A percentile compares a stretch with the other conserved stretches of the same genome.
phyloP scores from a whole-genome alignment of 2,113 vertebrate species.

The Holacanthus passer region DNA sequence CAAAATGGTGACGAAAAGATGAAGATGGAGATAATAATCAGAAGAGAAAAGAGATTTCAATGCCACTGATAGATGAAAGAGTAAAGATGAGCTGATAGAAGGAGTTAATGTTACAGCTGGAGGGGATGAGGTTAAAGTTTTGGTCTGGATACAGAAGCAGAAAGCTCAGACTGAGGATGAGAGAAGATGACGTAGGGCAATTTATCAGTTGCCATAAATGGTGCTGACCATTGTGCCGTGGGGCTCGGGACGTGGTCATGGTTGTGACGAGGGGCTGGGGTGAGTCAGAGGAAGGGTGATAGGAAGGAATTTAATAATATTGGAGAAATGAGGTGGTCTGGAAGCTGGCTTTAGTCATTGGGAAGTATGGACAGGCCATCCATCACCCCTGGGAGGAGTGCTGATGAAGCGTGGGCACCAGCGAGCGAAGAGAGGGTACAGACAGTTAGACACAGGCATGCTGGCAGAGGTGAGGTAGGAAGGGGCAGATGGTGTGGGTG shows the following conservation, averaged over 20 bases:
- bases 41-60: background rate
- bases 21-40: background rate
- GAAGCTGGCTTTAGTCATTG: constrained; percentile 71
- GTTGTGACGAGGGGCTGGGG: constrained; percentile 43
- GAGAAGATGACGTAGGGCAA: constrained; percentile 54
- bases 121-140: constrained; percentile 50
- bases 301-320: constrained; percentile 78
- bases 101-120: constrained; percentile 23
- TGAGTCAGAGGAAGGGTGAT: constrained; percentile 80
- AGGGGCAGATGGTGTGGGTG: constrained; percentile 83
- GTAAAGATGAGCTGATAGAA: constrained; percentile 10
- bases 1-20: constrained; percentile 7
- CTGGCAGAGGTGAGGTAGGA: constrained; percentile 80
- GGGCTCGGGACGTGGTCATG: constrained; percentile 55
- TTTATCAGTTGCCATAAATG: constrained; percentile 70
- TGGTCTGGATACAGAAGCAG: constrained; percentile 53
- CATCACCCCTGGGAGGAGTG: constrained; percentile 75
- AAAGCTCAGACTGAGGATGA: constrained; percentile 35
- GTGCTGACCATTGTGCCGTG: constrained; percentile 50
- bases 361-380: constrained; percentile 72
- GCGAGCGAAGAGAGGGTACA: constrained; percentile 55
- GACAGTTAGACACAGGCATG: constrained; percentile 71
- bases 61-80: background rate
- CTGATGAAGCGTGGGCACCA: constrained; percentile 79
- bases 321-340: constrained; percentile 74